Base-by-base conservation (phyloP, 2,113 vertebrate genomes). In the Phrynocephalus versicolor region DNA sequence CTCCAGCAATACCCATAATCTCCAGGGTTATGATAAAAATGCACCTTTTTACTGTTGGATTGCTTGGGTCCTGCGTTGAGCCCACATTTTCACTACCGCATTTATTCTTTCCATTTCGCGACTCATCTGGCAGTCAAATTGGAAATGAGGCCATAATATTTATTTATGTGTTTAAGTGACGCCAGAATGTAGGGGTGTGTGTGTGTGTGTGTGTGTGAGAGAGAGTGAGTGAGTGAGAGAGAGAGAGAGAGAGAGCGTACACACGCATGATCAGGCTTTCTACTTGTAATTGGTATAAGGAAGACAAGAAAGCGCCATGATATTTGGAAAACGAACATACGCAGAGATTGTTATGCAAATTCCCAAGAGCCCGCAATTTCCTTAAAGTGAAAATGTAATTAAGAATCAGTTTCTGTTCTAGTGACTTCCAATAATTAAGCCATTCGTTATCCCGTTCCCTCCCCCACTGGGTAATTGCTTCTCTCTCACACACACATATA, bases 351-450 rank as follows among this genome's bases (percentile, higher is more conserved):
- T 93, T 93, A 92, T 93, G 94, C 93, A 93, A 92, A 93, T 95
- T 93, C 85, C 88, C 88, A 82, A 92, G 92, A 91, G 86, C 87
- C 80, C 82, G 89, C 89, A 84, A 88, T 94, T 92, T 91, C 90
- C 87, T 94, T 94, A 91, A 95, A 94, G 93, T 92, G 89, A 93
- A 76, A 94, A 89, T 88, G 81, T 91, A 92, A 93, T 94, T 94
- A 93, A 94, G 85, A 67, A 88, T 94, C 65, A 1, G 82, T 86
- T 41, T 93, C 88, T 76, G 82, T 75, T 92, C 92, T 91, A 89
- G 76, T 83, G 87, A 89, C 88, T 93, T 88, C 57, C 37, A 92
- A 90, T 91, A 91, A 94, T 92, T 88, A 94, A 91, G 81, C 89
- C 70, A 0, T 87, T 71, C 91, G 77, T 89, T 18, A 67, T 51